Base-by-base conservation (phyloP, 2,113 vertebrate species). In the Mus pahari region DNA sequence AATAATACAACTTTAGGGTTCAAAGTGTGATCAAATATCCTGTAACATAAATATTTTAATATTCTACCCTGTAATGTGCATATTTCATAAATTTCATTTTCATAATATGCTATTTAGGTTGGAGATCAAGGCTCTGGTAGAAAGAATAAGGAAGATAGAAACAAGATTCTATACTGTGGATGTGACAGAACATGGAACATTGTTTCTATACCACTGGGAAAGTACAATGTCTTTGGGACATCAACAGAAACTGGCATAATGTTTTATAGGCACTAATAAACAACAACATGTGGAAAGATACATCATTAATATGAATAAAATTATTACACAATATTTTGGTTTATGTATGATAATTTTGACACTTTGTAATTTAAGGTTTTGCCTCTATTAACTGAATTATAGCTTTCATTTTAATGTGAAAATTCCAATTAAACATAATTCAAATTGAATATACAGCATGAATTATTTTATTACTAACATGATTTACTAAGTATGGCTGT, bases 401-500 rank as follows among this genome's bases (percentile, higher is more conserved):
- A 58, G 20, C 33, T n/a, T 81, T 58, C 14, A 71, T 55, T 75
- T 86, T 88, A 31, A 20, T 31, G 62, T 2, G 13, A 60, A 77
- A 84, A 36, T 5, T 91, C 82, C 22, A 50, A 75, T 84, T 94
- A 77, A 79, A 88, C 2, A 50, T 68, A 90, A 82, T 82, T 82
- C 1, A 93, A 84, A 87, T 36, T 81, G 19, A 86, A 39, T 75
- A 79, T 0, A 50, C 31, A 94, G 36, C 12, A 77, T 86, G 60
- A 79, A 64, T 83, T 90, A 20, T 53, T 92, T 7, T 73, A 12
- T n/a, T 82, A 66, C 71, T 75, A 92, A 42, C 24, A 64, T 45
- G 82, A 89, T 68, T 93, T 93, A 73, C 53, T 92, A 31, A 90
- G 33, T 88, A 60, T n/a, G 7, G 45, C 33, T 53, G 33, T 89